phyloP scores from a whole-genome alignment of 92 coral and sea anemone species.

The Micromussa lordhowensis region DNA sequence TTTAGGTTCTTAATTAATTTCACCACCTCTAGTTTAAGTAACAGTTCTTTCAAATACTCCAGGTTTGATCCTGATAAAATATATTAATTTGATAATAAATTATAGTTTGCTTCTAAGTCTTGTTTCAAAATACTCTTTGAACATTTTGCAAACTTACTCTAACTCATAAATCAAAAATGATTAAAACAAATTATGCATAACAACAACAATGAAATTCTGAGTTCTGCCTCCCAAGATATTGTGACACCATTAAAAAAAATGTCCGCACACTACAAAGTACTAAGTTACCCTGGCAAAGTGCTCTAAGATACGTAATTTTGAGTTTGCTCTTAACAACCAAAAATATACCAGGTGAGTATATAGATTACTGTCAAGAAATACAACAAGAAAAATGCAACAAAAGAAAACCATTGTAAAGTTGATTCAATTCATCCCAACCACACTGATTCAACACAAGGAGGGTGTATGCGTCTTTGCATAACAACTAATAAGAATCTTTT shows the following conservation, averaged over 20 bases:
- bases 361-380: not conserved
- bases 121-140: not conserved
- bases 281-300: not conserved
- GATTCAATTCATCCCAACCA: not conserved
- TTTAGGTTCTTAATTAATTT: too few species aligned
- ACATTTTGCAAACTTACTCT: not conserved
- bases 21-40: too few species aligned
- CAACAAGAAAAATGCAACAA: not conserved
- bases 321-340: not conserved
- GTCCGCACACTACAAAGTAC: not conserved
- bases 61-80: not conserved
- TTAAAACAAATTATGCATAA: not conserved
- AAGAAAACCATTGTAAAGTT: not conserved
- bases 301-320: too few species aligned
- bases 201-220: not conserved
- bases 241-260: not conserved
- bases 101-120: not conserved
- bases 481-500: not conserved
- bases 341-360: too few species aligned
- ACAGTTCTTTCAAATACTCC: not conserved
- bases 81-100: not conserved
- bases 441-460: slow-evolving; percentile 1
- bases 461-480: slow-evolving; percentile 1
- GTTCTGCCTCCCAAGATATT: not conserved
- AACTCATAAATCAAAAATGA: not conserved